Evolutionary conservation across 1,140 invertebrate species (phyloP), one percentile per base, ranked within the genome.

Genomic region (Holotrichia oblita): DNA sequence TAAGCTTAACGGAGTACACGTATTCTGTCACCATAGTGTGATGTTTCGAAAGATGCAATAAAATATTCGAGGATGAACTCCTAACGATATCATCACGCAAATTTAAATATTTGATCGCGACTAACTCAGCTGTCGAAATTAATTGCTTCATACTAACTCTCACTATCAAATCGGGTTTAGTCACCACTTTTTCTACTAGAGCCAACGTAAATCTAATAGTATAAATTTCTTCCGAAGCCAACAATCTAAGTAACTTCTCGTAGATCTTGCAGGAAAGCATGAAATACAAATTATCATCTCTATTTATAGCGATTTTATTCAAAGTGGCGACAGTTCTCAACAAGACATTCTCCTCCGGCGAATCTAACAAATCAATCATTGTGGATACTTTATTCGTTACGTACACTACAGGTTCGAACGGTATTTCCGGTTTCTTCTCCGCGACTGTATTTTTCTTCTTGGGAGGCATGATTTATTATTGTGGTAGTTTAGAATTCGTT

Each of bases 171-270:
- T 64, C 61, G 3, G 61, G 3, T 8, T 22, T 64, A 17, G 61
- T 27, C 9, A 64, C 61, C 6, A 64, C 27, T 40, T 73, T 73
- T 27, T 73, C 72, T 9, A 73, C 22, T 27, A 73, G n/a, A n/a
- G 72, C 12, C 72, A 76, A 48, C 20, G 74, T 76, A 76, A 76
- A 76, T 76, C 74, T 12, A 24, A 48, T 14, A 6, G 41, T 76
- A 17, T 76, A 76, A 3, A 55, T 55, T 14, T 76, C 42, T 40
- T 12, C 34, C 0, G 14, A 12, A 8, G 14, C 17, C 34, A 76
- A 48, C 20, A 55, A 14, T 12, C 20, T 34, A 9, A 76, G 7
- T 20, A 76, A 76, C 14, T 76, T 76, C 20, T 40, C 0, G 20
- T n/a, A 76, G 4, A 76, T 44, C n/a, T 41, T n/a, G 22, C 42